These are phyloP conservation scores for Stercorarius parasiticus DNA, from an alignment of 2,113 vertebrate species.

Conservation along the genomic window DNA sequence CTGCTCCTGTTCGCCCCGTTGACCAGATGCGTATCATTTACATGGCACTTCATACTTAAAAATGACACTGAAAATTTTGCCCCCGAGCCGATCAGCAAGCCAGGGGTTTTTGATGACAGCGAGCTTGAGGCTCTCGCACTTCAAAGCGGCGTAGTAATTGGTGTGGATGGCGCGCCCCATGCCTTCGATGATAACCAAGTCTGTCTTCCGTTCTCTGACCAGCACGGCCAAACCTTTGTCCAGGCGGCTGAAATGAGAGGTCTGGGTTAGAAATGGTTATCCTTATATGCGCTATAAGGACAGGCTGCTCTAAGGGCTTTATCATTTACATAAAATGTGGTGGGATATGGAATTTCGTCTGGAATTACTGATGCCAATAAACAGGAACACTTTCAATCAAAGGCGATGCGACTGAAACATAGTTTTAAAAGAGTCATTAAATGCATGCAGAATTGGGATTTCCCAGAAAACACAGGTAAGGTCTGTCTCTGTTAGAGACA, in stretches of 20 bases:
- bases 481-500: accelerated
- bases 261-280: background rate
- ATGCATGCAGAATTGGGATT: background rate
- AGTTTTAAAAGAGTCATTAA: background rate
- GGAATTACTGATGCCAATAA: background rate
- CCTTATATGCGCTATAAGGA: accelerated
- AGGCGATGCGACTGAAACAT: accelerated
- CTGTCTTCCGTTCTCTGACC: slow-evolving; percentile 85
- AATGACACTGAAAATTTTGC: slow-evolving; percentile 96
- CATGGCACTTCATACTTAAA: slow-evolving; percentile 94
- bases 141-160: slow-evolving; percentile 88
- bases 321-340: accelerated
- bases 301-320: background rate
- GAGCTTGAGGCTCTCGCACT: slow-evolving; percentile 96
- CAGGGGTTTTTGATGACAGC: slow-evolving; percentile 97
- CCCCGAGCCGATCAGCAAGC: slow-evolving; percentile 94
- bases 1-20: background rate
- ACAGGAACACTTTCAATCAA: background rate
- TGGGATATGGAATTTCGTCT: accelerated
- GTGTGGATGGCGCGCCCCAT: slow-evolving; percentile 98
- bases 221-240: slow-evolving; percentile 89
- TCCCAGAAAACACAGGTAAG: background rate
- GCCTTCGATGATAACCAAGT: slow-evolving; percentile 96
- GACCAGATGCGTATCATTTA: slow-evolving; percentile 9
- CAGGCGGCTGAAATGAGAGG: slow-evolving; percentile 80